Evolutionary conservation across 2,113 vertebrate genomes (phyloP).

Genomic region (Microtus oregoni): DNA sequence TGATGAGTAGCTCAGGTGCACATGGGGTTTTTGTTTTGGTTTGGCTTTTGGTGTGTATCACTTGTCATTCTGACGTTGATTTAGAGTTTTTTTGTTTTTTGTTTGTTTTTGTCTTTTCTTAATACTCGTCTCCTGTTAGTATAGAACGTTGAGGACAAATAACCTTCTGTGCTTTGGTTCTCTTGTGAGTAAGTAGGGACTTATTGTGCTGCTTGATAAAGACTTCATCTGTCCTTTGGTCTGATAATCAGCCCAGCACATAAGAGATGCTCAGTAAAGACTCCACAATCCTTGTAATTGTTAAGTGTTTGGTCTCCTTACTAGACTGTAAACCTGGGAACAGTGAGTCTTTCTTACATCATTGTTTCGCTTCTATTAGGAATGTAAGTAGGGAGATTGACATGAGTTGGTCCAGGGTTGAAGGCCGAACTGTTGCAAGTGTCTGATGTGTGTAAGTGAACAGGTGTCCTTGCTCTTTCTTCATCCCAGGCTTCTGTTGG

Average conservation of each 20-base stretch:
- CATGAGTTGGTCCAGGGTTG: background rate
- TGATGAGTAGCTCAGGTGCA: background rate
- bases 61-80: background rate
- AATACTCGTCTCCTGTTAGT: background rate
- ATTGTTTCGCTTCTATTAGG: background rate
- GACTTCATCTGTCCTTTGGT: background rate
- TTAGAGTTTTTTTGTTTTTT: too few species aligned
- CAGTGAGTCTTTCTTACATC: background rate
- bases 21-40: background rate
- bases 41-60: background rate
- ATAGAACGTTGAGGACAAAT: background rate
- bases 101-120: background rate
- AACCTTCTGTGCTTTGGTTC: background rate
- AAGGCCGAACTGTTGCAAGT: background rate
- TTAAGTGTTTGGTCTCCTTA: background rate
- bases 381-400: background rate
- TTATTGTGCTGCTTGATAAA: background rate
- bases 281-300: background rate
- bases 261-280: background rate
- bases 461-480: constrained; percentile 2
- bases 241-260: background rate
- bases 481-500: background rate
- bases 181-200: background rate
- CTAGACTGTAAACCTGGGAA: background rate
- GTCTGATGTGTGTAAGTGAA: background rate